Evolutionary conservation across 1,140 invertebrate species (phyloP).

Genomic region (Dufourea novaeangliae): DNA sequence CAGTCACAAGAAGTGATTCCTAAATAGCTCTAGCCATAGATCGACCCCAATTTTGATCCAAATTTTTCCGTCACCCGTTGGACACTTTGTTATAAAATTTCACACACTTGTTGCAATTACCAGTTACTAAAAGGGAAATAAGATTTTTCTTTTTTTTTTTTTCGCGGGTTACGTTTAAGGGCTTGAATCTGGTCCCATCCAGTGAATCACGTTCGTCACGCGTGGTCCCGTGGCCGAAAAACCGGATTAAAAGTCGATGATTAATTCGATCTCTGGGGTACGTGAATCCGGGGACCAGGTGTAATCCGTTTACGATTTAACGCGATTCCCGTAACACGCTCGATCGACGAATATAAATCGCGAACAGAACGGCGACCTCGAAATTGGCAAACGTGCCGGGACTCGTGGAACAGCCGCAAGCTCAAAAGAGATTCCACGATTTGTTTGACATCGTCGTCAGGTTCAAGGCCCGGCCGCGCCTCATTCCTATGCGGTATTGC

Average conservation of each 20-base stretch:
- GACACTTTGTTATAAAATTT: too few species aligned
- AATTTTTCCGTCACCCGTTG: too few species aligned
- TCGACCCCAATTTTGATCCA: too few species aligned
- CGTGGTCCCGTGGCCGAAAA: neutral
- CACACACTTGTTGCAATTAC: too few species aligned
- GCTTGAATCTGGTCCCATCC: too few species aligned
- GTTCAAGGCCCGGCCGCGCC: slow-evolving; percentile 46
- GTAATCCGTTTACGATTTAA: slow-evolving; percentile 39
- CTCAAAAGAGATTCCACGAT: neutral
- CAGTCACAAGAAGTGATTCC: too few species aligned
- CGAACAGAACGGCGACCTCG: slow-evolving; percentile 5
- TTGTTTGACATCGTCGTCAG: slow-evolving; percentile 38
- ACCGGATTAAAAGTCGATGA: neutral
- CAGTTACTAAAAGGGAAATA: too few species aligned
- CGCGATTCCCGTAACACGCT: slow-evolving; percentile 18
- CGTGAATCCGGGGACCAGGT: neutral
- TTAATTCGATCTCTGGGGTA: slow-evolving; percentile 11
- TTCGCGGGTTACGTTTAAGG: too few species aligned
- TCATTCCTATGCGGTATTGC: slow-evolving; percentile 46
- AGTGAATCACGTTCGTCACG: too few species aligned
- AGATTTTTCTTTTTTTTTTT: too few species aligned
- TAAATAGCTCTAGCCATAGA: too few species aligned
- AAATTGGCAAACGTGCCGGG: slow-evolving; percentile 37
- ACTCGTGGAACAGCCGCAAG: slow-evolving; percentile 8
- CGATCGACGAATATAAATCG: slow-evolving; percentile 35